phyloP scores from a whole-genome alignment of 1,140 invertebrate genomes.

The Lepidurus packardi region DNA sequence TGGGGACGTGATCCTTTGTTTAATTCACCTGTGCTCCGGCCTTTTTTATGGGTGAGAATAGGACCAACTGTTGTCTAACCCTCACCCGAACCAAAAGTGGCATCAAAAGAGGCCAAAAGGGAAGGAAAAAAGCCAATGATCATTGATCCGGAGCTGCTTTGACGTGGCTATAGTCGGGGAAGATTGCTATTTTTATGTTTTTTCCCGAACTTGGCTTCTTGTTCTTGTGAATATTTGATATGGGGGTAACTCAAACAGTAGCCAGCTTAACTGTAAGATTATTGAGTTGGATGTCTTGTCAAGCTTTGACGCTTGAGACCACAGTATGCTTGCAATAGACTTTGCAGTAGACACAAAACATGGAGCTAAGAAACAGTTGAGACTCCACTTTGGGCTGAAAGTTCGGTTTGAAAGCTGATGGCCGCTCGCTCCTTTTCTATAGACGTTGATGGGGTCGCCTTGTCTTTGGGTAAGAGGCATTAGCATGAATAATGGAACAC shows the following conservation, averaged over 20 bases:
- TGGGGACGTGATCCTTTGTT: slow-evolving; percentile 1
- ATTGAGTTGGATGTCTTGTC: neutral
- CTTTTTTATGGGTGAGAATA: slow-evolving; percentile 3
- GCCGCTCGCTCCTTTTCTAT: neutral
- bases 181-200: neutral
- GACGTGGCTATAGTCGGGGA: neutral
- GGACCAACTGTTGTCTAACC: neutral
- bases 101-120: slow-evolving; percentile 6
- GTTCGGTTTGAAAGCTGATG: neutral
- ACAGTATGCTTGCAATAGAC: no score
- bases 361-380: neutral
- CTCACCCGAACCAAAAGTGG: neutral
- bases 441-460: slow-evolving; percentile 17
- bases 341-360: neutral
- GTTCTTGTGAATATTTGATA: neutral
- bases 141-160: neutral
- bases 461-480: slow-evolving; percentile 21
- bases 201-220: neutral
- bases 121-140: neutral
- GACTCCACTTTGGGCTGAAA: neutral
- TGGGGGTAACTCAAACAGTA: neutral
- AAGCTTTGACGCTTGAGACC: neutral
- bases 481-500: slow-evolving; percentile 22
- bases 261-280: neutral
- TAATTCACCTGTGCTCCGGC: neutral